phyloP scores from a whole-genome alignment of 2,888 invertebrate genomes.

The Polyploca ridens region DNA sequence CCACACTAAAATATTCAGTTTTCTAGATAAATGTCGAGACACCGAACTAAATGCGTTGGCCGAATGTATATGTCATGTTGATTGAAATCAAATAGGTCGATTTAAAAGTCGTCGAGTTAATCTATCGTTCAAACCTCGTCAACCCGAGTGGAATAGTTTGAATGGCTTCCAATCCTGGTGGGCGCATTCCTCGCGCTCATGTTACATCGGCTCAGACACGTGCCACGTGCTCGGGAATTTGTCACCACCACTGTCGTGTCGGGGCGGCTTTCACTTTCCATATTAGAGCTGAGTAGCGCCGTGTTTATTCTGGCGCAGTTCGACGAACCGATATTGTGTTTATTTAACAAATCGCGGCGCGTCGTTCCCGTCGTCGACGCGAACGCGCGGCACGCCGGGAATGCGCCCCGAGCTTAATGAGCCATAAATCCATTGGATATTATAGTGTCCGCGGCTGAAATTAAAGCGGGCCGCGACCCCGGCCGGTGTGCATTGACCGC shows the following conservation, averaged over 20 bases:
- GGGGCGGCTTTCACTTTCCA: slow-evolving; percentile 67
- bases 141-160: slow-evolving; percentile 39
- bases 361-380: slow-evolving; percentile 24
- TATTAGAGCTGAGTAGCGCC: slow-evolving; percentile 49
- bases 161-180: slow-evolving; percentile 47
- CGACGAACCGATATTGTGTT: slow-evolving; percentile 62
- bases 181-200: slow-evolving; percentile 57
- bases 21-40: background rate
- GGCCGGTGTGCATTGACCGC: slow-evolving; percentile 53
- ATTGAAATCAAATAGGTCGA: slow-evolving; percentile 14
- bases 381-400: slow-evolving; percentile 26
- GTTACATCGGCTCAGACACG: slow-evolving; percentile 48
- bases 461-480: slow-evolving; percentile 42
- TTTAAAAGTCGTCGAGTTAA: slow-evolving; percentile 23
- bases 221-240: slow-evolving; percentile 58
- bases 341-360: slow-evolving; percentile 55
- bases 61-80: background rate
- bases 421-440: slow-evolving; percentile 69
- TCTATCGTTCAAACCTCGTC: slow-evolving; percentile 22
- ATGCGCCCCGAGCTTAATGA: slow-evolving; percentile 56
- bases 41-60: background rate
- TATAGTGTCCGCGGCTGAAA: slow-evolving; percentile 59
- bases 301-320: slow-evolving; percentile 61
- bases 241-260: slow-evolving; percentile 51
- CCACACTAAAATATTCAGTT: slow-evolving; percentile 17